These are phyloP conservation scores for Lepidurus couesii DNA, from an alignment of 1,140 invertebrate genomes.

Conservation along the genomic window DNA sequence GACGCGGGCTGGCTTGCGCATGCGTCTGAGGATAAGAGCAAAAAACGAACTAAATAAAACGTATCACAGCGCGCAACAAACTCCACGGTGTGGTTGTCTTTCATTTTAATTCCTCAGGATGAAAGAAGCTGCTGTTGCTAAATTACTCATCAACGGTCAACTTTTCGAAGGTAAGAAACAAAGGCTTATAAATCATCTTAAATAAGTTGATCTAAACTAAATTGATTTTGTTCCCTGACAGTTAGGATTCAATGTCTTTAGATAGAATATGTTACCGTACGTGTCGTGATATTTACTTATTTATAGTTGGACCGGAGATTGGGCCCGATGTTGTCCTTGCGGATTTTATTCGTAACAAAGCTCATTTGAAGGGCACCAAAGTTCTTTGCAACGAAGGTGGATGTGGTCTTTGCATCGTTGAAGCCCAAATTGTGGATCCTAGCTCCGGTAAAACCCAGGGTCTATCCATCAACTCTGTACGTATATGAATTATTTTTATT, in stretches of 20 bases:
- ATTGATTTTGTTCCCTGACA: too few species aligned
- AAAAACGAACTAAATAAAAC: too few species aligned
- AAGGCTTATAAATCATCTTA: too few species aligned
- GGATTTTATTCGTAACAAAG: conserved; percentile 61
- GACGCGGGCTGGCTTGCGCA: too few species aligned
- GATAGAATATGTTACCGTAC: neutral
- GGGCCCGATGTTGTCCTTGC: conserved; percentile 47
- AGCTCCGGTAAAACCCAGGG: conserved; percentile 57
- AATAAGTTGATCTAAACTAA: too few species aligned
- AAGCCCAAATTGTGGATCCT: conserved; percentile 72
- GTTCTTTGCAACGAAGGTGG: conserved; percentile 88
- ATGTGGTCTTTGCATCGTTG: conserved; percentile 89
- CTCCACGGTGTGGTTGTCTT: too few species aligned
- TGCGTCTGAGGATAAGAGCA: too few species aligned
- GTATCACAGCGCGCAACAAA: too few species aligned
- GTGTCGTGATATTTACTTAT: neutral
- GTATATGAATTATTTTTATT: neutral
- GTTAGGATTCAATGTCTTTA: neutral
- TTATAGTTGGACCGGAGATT: neutral
- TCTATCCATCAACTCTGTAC: conserved; percentile 43
- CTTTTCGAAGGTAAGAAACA: too few species aligned
- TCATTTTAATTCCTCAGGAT: too few species aligned
- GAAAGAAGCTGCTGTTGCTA: too few species aligned
- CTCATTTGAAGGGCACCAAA: conserved; percentile 80
- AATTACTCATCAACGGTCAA: too few species aligned